Evolutionary conservation across 2,888 invertebrate genomes (phyloP), one percentile per base, ranked within the genome.

Genomic region (Caenorhabditis sp.): DNA sequence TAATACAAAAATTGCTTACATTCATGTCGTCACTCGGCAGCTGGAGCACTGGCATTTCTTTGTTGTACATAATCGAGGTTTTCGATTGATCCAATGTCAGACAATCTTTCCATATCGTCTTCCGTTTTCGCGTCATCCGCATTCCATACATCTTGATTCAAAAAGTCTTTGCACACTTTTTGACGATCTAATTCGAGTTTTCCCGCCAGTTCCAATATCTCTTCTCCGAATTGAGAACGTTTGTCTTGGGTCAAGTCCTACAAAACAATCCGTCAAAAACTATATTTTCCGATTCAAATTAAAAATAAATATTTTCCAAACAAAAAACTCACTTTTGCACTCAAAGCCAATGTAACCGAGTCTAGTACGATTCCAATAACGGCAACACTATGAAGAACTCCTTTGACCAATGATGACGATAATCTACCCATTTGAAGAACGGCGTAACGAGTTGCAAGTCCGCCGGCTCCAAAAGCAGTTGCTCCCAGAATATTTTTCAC

Each of bases 361-460:
- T 81, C 81, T 5, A 81, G 51, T 12, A 74, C 58, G 24, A 81
- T 81, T 53, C 78, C 78, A 36, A 81, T 60, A 24, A 65, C 78
- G 12, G 81, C 81, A 14, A 76, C 78, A 10, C 73, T 70, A 60
- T 81, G 81, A 4, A 76, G 72, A 14, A 78, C 66, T 51, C 78
- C 76, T 66, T 77, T 76, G 49, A 68, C 69, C 4, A 81, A 60
- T 19, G 70, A 69, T 3, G 81, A 74, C 0, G 78, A 67, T n/a
- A 81, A 58, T n/a, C 78, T 75, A 36, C 72, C 72, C 59, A 68
- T 65, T 12, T 60, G 58, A 1, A 57, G 14, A 1, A 68, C 54
- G 0, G 66, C 62, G 23, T 53, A 67, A 60, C 64, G 21, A 0
- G 71, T 55, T 27, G 66, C 74, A 23, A 66, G 31, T 19, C 65